These are phyloP conservation scores for Megastigmus dorsalis DNA, from an alignment of 2,888 invertebrate genomes.

Conservation along the genomic window DNA sequence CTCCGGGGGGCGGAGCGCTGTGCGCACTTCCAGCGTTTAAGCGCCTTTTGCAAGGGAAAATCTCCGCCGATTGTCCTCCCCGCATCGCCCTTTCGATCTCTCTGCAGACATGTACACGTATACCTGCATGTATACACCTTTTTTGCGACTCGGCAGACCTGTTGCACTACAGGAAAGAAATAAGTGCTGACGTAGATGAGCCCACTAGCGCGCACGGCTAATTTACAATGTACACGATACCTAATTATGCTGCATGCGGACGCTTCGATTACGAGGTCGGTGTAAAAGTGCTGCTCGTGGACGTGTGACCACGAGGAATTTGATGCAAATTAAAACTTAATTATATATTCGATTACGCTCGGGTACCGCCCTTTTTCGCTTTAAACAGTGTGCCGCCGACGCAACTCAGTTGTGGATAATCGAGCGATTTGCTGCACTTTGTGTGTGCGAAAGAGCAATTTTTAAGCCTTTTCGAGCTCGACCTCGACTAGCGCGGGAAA, in stretches of 20 bases:
- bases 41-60: slow-evolving; percentile 18
- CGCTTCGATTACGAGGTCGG: not conserved
- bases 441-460: not conserved
- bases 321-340: slow-evolving; percentile 11
- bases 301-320: not conserved
- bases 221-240: too few species aligned
- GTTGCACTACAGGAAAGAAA: not conserved
- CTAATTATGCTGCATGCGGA: not conserved
- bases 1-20: not conserved
- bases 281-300: not conserved
- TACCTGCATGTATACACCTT: not conserved
- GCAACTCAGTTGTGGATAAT: not conserved
- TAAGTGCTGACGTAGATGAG: too few species aligned
- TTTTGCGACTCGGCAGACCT: not conserved
- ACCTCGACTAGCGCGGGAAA: too few species aligned
- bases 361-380: slow-evolving; percentile 8
- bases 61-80: not conserved
- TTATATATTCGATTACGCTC: not conserved
- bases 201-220: not conserved
- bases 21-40: not conserved
- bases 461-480: too few species aligned
- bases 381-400: not conserved
- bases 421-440: not conserved
- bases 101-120: not conserved
- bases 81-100: not conserved